These are phyloP conservation scores for Mormyrus lacerda DNA, from an alignment of 2,113 vertebrate species.

Conservation along the genomic window DNA sequence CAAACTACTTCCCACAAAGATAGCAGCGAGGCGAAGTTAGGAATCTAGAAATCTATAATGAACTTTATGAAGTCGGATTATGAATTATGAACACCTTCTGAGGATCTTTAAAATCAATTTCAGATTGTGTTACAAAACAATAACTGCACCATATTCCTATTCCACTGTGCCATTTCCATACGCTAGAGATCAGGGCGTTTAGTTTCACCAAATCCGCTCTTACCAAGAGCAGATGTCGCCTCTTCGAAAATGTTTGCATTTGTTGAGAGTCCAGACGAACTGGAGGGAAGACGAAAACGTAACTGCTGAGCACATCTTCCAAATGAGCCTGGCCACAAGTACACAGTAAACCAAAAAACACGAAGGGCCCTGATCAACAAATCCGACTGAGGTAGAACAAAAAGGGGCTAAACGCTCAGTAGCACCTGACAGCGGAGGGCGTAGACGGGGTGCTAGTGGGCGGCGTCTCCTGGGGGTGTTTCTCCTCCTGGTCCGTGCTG, in stretches of 20 bases:
- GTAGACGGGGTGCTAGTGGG: conserved; percentile 52
- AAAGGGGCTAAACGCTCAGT: neutral
- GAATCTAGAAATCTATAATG: neutral
- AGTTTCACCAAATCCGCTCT: conserved; percentile 20
- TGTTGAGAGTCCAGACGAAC: conserved; percentile 67
- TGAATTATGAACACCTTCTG: neutral
- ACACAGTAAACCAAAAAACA: neutral
- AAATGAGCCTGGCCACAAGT: neutral
- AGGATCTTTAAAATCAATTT: neutral
- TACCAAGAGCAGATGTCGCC: conserved; percentile 90
- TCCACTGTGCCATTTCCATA: neutral
- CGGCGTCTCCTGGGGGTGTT: conserved; percentile 55
- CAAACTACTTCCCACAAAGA: neutral
- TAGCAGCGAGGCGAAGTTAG: neutral
- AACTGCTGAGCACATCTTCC: neutral
- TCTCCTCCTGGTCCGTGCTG: conserved; percentile 56
- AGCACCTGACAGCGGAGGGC: conserved; percentile 48
- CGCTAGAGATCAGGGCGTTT: neutral
- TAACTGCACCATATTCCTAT: neutral
- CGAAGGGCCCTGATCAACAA: neutral
- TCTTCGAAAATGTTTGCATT: conserved; percentile 85
- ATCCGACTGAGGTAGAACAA: neutral
- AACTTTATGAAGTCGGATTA: too few relatives aligned
- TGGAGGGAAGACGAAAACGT: conserved; percentile 53
- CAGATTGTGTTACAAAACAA: neutral